A percentile compares a stretch with the other conserved stretches of the same genome.
Evolutionary conservation across 2,888 invertebrate genomes (phyloP).

Genomic region (Drosophila parthenogenetica): DNA sequence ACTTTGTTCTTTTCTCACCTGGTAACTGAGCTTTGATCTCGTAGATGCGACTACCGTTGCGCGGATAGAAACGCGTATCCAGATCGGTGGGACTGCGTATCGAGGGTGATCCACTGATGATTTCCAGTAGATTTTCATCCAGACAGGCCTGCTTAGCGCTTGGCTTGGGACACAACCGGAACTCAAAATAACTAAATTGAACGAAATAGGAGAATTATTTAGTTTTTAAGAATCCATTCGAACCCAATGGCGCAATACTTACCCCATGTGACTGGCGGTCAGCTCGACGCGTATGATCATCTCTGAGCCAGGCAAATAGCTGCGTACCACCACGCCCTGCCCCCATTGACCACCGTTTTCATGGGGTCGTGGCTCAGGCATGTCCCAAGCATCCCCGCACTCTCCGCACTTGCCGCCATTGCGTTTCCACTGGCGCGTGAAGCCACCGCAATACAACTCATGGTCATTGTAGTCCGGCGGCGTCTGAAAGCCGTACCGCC

Average conservation of each 20-base stretch:
- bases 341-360: constrained; percentile 94
- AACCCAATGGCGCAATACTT: background rate
- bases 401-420: constrained; percentile 94
- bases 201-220: background rate
- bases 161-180: constrained; percentile 91
- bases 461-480: constrained; percentile 96
- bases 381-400: constrained; percentile 94
- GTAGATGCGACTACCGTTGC: constrained; percentile 92
- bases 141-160: constrained; percentile 91
- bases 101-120: constrained; percentile 85
- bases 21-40: constrained; percentile 90
- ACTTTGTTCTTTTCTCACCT: constrained; percentile 65
- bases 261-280: constrained; percentile 94
- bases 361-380: constrained; percentile 89
- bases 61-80: constrained; percentile 89
- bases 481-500: constrained; percentile 95
- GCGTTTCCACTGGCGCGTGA: constrained; percentile 91
- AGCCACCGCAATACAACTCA: constrained; percentile 94
- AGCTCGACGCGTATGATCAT: constrained; percentile 92
- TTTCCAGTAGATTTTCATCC: constrained; percentile 89
- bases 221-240: no score
- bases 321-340: constrained; percentile 92
- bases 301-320: constrained; percentile 88
- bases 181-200: constrained; percentile 89
- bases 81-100: constrained; percentile 86